These are phyloP conservation scores for Aphelocoma californica DNA, from an alignment of 2,797 vertebrate species.

Conservation along the genomic window DNA sequence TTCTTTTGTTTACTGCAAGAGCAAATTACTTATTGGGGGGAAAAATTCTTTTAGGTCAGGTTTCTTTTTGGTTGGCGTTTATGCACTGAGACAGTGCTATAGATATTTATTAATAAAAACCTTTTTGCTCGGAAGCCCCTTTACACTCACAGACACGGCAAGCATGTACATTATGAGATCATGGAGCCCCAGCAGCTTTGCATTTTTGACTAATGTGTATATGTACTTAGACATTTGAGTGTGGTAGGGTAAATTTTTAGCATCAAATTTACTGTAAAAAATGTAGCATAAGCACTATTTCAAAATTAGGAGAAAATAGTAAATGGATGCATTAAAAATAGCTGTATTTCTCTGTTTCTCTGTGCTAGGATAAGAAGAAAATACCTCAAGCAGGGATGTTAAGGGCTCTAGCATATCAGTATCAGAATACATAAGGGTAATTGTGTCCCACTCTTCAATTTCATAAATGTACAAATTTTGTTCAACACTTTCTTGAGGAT, in stretches of 20 bases:
- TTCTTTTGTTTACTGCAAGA: neutral
- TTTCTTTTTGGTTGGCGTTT: neutral
- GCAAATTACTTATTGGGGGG: accelerated
- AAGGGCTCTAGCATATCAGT: neutral
- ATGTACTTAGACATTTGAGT: neutral
- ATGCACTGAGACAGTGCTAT: neutral
- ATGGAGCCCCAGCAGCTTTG: neutral
- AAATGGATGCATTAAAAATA: neutral
- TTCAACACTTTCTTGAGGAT: neutral
- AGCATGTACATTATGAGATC: neutral
- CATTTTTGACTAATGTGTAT: neutral
- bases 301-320: neutral
- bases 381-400: neutral
- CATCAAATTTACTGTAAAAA: neutral
- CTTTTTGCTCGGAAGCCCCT: neutral
- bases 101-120: neutral
- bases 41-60: neutral
- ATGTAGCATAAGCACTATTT: neutral
- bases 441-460: neutral
- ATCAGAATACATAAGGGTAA: neutral
- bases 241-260: neutral
- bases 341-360: neutral
- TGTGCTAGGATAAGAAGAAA: neutral
- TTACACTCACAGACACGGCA: neutral
- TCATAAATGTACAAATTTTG: neutral